A percentile compares a stretch with the other conserved stretches of the same genome.
Evolutionary conservation across 92 coral and sea anemone genomes (phyloP).

Genomic region (Bergia puertoricense): DNA sequence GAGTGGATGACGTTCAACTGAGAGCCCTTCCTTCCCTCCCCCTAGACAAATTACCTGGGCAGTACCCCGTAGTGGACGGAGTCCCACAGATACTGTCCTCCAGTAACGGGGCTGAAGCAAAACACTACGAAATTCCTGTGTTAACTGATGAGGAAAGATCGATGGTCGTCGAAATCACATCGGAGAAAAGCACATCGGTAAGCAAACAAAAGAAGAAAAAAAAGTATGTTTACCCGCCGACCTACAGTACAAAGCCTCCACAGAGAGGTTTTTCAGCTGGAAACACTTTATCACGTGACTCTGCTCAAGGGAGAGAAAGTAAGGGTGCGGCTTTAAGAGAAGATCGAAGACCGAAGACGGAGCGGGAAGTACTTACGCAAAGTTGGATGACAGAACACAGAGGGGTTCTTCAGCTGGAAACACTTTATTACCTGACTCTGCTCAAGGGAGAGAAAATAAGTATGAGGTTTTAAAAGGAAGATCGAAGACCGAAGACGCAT

Average conservation of each 20-base stretch:
- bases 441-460: not conserved
- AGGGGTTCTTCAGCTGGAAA: not conserved
- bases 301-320: too few species aligned
- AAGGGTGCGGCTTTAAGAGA: too few species aligned
- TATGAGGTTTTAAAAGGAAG: slow-evolving; percentile 11
- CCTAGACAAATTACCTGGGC: slow-evolving; percentile 25
- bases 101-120: not conserved
- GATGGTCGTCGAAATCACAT: not conserved
- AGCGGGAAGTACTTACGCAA: too few species aligned
- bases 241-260: not conserved
- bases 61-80: slow-evolving; percentile 14
- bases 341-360: too few species aligned
- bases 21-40: slow-evolving; percentile 20
- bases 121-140: slow-evolving; percentile 17
- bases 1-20: not conserved
- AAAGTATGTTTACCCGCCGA: too few species aligned
- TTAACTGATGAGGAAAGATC: not conserved
- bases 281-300: too few species aligned
- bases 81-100: not conserved
- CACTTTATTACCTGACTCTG: not conserved
- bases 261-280: too few species aligned
- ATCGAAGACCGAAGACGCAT: not conserved
- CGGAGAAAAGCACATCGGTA: not conserved
- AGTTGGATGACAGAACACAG: too few species aligned
- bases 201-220: not conserved